Evolutionary conservation across 2,888 invertebrate genomes (phyloP).

Genomic region (Stratiomys singularior): DNA sequence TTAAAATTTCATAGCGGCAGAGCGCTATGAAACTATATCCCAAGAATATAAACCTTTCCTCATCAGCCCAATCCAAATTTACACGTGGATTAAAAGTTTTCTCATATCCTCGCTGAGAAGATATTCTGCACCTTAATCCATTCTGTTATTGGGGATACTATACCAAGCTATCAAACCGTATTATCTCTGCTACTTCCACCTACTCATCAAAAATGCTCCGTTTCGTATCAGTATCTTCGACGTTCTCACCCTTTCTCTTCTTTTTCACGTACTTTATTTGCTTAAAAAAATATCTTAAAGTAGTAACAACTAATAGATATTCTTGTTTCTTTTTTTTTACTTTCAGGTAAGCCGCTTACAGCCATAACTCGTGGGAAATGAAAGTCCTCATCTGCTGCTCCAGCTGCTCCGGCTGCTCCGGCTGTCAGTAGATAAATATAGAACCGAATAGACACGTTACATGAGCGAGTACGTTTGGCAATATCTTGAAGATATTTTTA

Average conservation of each 20-base stretch:
- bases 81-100: conserved; percentile 23
- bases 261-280: not conserved
- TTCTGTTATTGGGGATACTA: not conserved
- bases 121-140: not conserved
- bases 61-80: not conserved
- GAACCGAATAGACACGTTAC: too few relatives aligned
- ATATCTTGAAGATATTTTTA: too few relatives aligned
- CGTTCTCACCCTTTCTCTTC: too few relatives aligned
- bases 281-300: conserved; percentile 6
- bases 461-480: too few relatives aligned
- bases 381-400: not conserved
- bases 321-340: conserved; percentile 28
- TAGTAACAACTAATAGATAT: conserved; percentile 31
- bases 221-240: too few relatives aligned
- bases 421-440: not conserved
- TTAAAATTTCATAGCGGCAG: too few relatives aligned
- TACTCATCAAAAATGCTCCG: too few relatives aligned
- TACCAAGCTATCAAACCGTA: not conserved
- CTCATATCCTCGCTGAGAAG: not conserved
- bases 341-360: conserved; percentile 45
- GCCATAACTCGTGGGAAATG: not conserved
- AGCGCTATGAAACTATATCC: too few relatives aligned
- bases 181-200: too few relatives aligned
- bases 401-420: not conserved
- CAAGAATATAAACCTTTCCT: too few relatives aligned